Evolutionary conservation across 1,140 invertebrate species (phyloP).

Genomic region (Tenebrio molitor): DNA sequence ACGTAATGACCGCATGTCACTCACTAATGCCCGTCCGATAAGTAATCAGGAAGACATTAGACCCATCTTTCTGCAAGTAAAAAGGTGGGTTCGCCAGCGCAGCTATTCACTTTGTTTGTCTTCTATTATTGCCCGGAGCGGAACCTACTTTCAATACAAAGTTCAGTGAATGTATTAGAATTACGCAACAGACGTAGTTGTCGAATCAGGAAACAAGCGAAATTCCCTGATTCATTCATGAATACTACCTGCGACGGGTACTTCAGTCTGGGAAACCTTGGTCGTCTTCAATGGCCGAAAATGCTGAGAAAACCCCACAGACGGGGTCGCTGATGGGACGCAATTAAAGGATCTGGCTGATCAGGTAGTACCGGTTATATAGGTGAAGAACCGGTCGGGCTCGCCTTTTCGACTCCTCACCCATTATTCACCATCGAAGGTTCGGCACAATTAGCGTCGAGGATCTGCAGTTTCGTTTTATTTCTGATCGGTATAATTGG

Average conservation of each 20-base stretch:
- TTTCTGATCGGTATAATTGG: slow-evolving; percentile 11
- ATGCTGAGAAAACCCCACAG: neutral
- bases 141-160: slow-evolving; percentile 21
- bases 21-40: neutral
- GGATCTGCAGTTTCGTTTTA: slow-evolving; percentile 3
- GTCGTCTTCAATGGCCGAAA: slow-evolving; percentile 29
- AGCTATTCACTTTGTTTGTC: slow-evolving; percentile 14
- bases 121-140: neutral
- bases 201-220: slow-evolving; percentile 10
- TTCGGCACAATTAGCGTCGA: slow-evolving; percentile 12
- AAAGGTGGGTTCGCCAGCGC: neutral
- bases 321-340: slow-evolving; percentile 14
- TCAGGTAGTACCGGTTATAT: slow-evolving; percentile 23
- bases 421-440: slow-evolving; percentile 42
- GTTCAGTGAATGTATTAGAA: slow-evolving; percentile 17
- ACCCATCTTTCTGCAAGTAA: slow-evolving; percentile 1
- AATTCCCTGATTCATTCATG: slow-evolving; percentile 6
- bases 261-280: too few relatives aligned
- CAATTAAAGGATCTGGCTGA: slow-evolving; percentile 33
- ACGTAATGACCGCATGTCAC: neutral
- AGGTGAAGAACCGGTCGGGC: slow-evolving; percentile 44
- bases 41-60: slow-evolving; percentile 8
- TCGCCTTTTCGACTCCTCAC: slow-evolving; percentile 41
- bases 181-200: slow-evolving; percentile 14
- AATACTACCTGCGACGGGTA: slow-evolving; percentile 17